Conservation (phyloP, 2,113 vertebrate species). For the Micromys minutus region DNA sequence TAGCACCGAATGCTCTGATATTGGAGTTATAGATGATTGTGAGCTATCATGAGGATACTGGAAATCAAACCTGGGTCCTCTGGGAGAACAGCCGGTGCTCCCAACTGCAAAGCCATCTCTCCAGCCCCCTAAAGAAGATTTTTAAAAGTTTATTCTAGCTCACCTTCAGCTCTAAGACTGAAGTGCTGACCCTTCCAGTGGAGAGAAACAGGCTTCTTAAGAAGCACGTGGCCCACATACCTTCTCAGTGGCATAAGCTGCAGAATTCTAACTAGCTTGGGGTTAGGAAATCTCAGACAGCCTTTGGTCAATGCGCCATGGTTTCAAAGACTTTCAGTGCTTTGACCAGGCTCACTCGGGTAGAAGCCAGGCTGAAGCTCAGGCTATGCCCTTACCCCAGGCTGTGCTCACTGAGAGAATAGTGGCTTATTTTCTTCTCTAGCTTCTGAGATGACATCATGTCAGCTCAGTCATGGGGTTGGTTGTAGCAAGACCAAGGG, state of each 20-base stretch:
- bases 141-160: constrained; percentile 50
- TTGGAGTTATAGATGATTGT: background rate
- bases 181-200: background rate
- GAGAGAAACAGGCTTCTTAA: background rate
- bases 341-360: background rate
- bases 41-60: background rate
- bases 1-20: background rate
- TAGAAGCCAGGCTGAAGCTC: background rate
- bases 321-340: background rate
- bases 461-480: background rate
- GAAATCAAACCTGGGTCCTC: background rate
- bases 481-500: background rate
- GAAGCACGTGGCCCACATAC: background rate
- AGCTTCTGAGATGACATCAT: background rate
- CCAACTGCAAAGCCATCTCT: background rate
- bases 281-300: background rate
- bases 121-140: background rate
- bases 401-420: background rate
- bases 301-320: background rate
- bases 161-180: constrained; percentile 38
- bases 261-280: background rate
- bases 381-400: too few species aligned
- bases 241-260: constrained; percentile 58
- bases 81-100: background rate
- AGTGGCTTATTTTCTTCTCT: background rate